Conservation (phyloP, 1,140 invertebrate genomes). For the Neotoxoptera formosana region DNA sequence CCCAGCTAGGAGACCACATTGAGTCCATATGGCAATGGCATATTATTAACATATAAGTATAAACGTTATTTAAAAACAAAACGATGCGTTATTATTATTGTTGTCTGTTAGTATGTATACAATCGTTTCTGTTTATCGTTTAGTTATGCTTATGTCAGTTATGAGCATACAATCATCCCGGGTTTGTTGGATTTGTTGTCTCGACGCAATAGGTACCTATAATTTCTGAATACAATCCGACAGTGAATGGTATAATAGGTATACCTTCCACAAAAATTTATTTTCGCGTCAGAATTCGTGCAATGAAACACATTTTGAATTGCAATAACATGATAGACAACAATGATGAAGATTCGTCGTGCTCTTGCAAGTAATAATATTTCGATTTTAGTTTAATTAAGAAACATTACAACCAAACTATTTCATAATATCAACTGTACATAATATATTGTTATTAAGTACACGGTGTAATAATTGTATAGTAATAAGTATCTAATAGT, state of each 20-base stretch:
- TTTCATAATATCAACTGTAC: not conserved
- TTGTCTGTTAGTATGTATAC: not conserved
- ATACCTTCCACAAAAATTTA: not conserved
- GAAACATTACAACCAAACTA: not conserved
- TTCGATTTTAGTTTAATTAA: not conserved
- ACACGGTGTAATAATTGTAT: not conserved
- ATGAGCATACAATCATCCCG: not conserved
- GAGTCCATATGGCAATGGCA: slow-evolving; percentile 40
- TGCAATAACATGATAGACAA: slow-evolving; percentile 20
- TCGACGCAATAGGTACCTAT: not conserved
- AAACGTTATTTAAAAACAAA: slow-evolving; percentile 29
- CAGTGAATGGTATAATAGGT: not conserved
- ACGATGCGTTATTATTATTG: not conserved
- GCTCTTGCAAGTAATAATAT: slow-evolving; percentile 50
- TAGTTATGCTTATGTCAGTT: not conserved
- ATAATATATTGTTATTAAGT: not conserved
- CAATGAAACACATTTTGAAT: slow-evolving; percentile 12
- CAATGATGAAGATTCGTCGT: slow-evolving; percentile 40
- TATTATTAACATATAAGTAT: not conserved
- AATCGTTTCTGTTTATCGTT: not conserved
- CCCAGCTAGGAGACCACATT: slow-evolving; percentile 51
- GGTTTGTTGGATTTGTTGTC: not conserved
- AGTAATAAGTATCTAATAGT: not conserved
- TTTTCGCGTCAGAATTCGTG: not conserved
- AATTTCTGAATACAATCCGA: not conserved